Conservation (phyloP, 2,888 invertebrate genomes). For the Dynastes grantii region DNA sequence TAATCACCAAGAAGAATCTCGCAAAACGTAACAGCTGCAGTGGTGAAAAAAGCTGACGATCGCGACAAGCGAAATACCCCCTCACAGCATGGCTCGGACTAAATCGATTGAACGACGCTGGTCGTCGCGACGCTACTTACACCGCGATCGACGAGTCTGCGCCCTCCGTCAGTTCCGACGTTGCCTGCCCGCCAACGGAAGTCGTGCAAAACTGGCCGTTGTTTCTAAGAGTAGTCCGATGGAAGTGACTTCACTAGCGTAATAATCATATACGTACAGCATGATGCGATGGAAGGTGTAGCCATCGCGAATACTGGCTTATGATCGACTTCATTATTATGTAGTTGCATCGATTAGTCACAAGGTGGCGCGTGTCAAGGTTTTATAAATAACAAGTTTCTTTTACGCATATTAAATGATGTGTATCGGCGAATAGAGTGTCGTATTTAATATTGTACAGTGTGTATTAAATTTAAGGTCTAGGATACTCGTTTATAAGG, state of each 20-base stretch:
- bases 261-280: neutral
- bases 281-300: neutral
- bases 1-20: neutral
- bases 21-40: slow-evolving; percentile 19
- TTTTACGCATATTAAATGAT: neutral
- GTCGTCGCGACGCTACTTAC: slow-evolving; percentile 21
- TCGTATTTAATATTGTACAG: too few relatives aligned
- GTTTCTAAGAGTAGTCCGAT: neutral
- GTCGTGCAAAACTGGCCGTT: neutral
- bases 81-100: slow-evolving; percentile 26
- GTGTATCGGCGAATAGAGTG: too few relatives aligned
- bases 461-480: too few relatives aligned
- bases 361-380: slow-evolving; percentile 43
- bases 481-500: neutral
- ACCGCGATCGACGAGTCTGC: slow-evolving; percentile 34
- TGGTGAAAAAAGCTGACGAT: neutral
- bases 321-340: slow-evolving; percentile 8
- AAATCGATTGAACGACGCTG: slow-evolving; percentile 35
- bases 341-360: slow-evolving; percentile 31
- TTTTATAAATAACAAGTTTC: slow-evolving; percentile 16
- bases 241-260: neutral
- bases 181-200: neutral
- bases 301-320: neutral
- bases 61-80: neutral
- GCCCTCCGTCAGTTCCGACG: neutral